Evolutionary conservation across 2,113 vertebrate genomes (phyloP).

Genomic region (Mustela nigripes): DNA sequence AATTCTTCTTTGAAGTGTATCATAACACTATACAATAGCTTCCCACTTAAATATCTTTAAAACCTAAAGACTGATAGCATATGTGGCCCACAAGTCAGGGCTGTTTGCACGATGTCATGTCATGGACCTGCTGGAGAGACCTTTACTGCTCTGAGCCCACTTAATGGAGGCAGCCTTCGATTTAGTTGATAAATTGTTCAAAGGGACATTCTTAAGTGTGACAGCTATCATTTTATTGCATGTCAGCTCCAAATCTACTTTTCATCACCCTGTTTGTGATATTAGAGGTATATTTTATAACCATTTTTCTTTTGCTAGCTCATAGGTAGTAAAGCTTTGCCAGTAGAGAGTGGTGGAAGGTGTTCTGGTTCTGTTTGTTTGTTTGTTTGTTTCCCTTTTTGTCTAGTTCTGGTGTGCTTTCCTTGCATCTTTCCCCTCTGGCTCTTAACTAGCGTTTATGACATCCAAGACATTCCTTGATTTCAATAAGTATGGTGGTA

Average conservation of each 20-base stretch:
- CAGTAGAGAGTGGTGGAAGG: neutral
- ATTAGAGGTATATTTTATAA: neutral
- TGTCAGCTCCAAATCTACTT: neutral
- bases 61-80: neutral
- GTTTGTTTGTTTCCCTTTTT: neutral
- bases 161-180: neutral
- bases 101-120: neutral
- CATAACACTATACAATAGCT: neutral
- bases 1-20: neutral
- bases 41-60: neutral
- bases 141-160: neutral
- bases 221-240: neutral
- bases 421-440: neutral
- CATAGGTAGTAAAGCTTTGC: neutral
- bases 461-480: neutral
- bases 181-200: neutral
- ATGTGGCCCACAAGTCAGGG: neutral
- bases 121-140: neutral
- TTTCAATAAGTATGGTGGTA: neutral
- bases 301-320: neutral
- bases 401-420: neutral
- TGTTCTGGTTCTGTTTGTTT: neutral
- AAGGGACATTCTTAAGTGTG: neutral
- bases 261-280: neutral
- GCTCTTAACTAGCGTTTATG: neutral